Evolutionary conservation across 2,888 invertebrate genomes (phyloP), one percentile per base, ranked within the genome.

Genomic region (Matsumyia berberina): DNA sequence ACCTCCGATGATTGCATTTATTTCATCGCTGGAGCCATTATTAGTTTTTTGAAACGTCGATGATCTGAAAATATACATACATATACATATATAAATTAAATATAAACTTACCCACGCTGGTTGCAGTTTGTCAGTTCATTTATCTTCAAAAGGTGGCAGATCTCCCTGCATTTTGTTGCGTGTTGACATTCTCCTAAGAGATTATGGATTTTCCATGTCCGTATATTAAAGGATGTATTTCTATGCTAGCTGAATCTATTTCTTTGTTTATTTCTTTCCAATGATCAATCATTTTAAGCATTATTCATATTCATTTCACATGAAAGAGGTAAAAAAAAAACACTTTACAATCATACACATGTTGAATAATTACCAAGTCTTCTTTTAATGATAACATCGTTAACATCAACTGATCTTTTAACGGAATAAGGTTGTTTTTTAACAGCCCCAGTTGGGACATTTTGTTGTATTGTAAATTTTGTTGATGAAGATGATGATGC

Each of bases 281-380:
- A 42, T 15, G 9, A n/a, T 1, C 12, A 49, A 37, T 31, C 33
- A 12, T 46, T 57, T n/a, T 17, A 17, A 9, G 7, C 37, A 12
- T 9, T 35, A 17, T 64, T 49, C 7, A 39, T 29, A 24, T 33
- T 19, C 29, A 9, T 24, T 24, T 24, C 15, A 51, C 29, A 8
- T 29, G 42, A 60, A n/a, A 67, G 8, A 12, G n/a, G n/a, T n/a
- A 6, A 24, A 29, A 39, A 42, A 17, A 69, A 19, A 9, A 29
- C 0, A 31, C 19, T 33, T 49, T 53, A 55, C 35, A 31, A 64
- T 39, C 19, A 70, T 15, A 39, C 31, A 64, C n/a, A 33, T 44
- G 33, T 62, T 39, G 39, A 46, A 73, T 86, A 88, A 86, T 89
- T 89, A 88, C 89, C 89, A 86, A 80, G 86, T 87, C 87, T 86